A percentile compares a stretch with the other conserved stretches of the same genome.
Evolutionary conservation across 2,888 invertebrate genomes (phyloP).

Genomic region (Anaspis maculata): DNA sequence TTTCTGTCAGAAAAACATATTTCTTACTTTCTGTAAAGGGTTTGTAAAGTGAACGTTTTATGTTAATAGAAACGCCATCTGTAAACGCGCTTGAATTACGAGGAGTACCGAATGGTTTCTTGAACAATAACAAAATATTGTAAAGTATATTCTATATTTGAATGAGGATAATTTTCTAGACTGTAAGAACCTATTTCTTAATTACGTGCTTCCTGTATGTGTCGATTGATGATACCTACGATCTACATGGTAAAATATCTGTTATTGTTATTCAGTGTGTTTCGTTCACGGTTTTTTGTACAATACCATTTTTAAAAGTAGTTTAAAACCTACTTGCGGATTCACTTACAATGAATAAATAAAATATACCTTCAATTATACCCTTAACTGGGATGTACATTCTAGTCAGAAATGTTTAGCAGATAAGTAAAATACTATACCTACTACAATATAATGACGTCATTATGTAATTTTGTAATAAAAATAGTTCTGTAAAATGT

Average conservation of each 20-base stretch:
- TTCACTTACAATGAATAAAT: constrained; percentile 35
- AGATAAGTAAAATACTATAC: constrained; percentile 11
- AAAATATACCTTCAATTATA: constrained; percentile 24
- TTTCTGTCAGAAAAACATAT: no score
- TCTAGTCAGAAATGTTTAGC: constrained; percentile 27
- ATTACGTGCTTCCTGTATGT: constrained; percentile 35
- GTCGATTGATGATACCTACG: constrained; percentile 29
- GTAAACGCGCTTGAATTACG: no score
- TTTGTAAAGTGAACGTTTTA: no score
- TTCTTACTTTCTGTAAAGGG: no score
- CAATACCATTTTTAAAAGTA: constrained; percentile 26
- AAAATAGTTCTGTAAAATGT: constrained; percentile 18
- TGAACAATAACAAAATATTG: no score
- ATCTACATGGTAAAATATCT: constrained; percentile 16
- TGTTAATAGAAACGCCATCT: no score
- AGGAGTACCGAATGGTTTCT: constrained; percentile 13
- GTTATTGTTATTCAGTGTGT: constrained; percentile 21
- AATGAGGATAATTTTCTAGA: constrained; percentile 9
- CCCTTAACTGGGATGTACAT: constrained; percentile 24
- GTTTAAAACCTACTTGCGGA: constrained; percentile 24
- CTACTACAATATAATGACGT: constrained; percentile 9
- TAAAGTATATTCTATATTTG: no score
- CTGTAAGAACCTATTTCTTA: constrained; percentile 20
- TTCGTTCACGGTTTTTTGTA: constrained; percentile 22
- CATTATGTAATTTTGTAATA: constrained; percentile 16